phyloP scores from a whole-genome alignment of 2,797 vertebrate genomes.

The Perodicticus potto region DNA sequence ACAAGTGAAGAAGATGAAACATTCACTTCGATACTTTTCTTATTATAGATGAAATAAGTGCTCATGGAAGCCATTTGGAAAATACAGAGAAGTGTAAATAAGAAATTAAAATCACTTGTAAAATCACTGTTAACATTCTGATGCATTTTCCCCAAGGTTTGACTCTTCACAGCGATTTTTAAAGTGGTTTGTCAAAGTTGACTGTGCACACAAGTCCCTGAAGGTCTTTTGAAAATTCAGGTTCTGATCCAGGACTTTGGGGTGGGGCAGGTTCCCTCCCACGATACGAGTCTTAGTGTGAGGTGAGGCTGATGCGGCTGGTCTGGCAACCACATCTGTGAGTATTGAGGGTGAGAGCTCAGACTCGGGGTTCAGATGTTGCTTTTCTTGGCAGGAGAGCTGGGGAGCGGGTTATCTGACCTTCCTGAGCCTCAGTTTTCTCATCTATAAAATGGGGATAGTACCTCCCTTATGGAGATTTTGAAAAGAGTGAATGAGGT shows the following conservation, averaged over 20 bases:
- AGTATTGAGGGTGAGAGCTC: accelerated
- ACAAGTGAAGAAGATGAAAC: no score
- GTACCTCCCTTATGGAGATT: neutral
- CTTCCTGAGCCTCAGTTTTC: neutral
- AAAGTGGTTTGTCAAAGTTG: neutral
- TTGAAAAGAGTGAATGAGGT: neutral
- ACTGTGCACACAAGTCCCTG: accelerated
- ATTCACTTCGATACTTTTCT: neutral
- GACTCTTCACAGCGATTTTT: neutral
- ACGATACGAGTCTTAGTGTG: accelerated
- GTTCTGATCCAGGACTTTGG: no score
- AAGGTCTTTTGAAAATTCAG: no score
- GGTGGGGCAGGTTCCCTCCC: accelerated
- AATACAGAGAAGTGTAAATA: neutral
- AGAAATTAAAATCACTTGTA: neutral
- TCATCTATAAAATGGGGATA: neutral
- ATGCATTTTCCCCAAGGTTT: neutral
- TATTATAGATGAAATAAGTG: neutral
- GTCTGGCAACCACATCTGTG: no score
- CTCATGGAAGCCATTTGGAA: neutral
- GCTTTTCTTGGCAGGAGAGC: accelerated
- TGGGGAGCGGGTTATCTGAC: accelerated
- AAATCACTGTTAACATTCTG: neutral
- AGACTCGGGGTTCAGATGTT: accelerated
- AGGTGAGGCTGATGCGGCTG: accelerated